Conservation (phyloP, 2,797 vertebrate species). For the Rachycentron canadum region DNA sequence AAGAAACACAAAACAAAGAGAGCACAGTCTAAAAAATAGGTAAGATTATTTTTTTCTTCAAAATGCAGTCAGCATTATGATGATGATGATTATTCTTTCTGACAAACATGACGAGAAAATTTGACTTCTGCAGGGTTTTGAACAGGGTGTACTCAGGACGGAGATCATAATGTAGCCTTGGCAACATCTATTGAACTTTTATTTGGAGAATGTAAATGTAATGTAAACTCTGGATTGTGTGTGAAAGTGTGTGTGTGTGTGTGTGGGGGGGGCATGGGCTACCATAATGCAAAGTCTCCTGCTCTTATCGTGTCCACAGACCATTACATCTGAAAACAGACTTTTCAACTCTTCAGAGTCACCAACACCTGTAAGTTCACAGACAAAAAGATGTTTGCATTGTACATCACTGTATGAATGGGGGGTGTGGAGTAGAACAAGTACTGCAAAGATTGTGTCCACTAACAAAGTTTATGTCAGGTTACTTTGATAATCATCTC, state of each 20-base stretch:
- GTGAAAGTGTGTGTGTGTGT: neutral
- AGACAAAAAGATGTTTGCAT: neutral
- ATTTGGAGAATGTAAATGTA: neutral
- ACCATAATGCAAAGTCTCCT: neutral
- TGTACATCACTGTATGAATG: neutral
- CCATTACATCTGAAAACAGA: slow-evolving; percentile 38
- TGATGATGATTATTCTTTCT: neutral
- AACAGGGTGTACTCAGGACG: neutral
- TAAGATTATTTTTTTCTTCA: slow-evolving; percentile 46
- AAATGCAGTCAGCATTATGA: neutral
- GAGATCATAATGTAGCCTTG: neutral
- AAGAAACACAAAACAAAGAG: slow-evolving; percentile 41
- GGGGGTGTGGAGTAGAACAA: slow-evolving; percentile 46
- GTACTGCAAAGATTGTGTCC: slow-evolving; percentile 32
- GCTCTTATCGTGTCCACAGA: slow-evolving; percentile 39
- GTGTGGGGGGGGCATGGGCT: neutral
- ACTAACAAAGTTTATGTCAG: slow-evolving; percentile 53
- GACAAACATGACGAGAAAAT: neutral
- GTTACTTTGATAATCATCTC: slow-evolving; percentile 19
- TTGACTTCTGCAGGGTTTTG: neutral
- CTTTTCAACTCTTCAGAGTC: slow-evolving; percentile 34
- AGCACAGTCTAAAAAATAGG: slow-evolving; percentile 62
- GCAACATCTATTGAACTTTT: neutral
- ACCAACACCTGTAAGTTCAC: slow-evolving; percentile 63
- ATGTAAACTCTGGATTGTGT: neutral